Conservation (phyloP, 2,113 vertebrate genomes). For the Opisthocomus hoazin region DNA sequence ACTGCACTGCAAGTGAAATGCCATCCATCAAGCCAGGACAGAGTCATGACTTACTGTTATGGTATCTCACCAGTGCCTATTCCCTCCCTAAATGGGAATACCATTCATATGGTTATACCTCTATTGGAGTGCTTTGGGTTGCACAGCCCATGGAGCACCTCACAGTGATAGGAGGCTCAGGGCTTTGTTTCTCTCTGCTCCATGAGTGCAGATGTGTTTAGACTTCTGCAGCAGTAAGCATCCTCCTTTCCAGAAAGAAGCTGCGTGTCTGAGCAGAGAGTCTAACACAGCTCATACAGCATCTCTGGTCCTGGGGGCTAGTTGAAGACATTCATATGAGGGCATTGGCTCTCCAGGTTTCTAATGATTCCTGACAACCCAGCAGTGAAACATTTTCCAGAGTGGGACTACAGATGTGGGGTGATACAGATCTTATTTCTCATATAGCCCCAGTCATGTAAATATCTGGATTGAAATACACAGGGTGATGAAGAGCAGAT, state of each 20-base stretch:
- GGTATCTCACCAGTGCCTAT: neutral
- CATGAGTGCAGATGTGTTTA: neutral
- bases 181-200: neutral
- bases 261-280: neutral
- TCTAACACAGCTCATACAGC: neutral
- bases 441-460: neutral
- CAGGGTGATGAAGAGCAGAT: constrained; percentile 44
- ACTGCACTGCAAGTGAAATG: fast-evolving
- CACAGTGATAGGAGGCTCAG: neutral
- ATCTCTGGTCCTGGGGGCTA: neutral
- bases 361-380: constrained; percentile 49
- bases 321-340: neutral
- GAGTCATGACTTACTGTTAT: neutral
- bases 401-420: neutral
- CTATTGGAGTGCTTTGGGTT: neutral
- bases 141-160: neutral
- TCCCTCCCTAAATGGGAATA: neutral
- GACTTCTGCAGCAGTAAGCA: neutral
- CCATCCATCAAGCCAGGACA: neutral
- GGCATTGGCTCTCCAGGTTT: neutral
- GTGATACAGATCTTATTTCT: constrained; percentile 36
- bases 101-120: fast-evolving
- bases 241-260: neutral
- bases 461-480: constrained; percentile 5
- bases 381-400: constrained; percentile 24